Conservation (phyloP, 2,888 invertebrate species). For the Micoletzkya japonica region DNA sequence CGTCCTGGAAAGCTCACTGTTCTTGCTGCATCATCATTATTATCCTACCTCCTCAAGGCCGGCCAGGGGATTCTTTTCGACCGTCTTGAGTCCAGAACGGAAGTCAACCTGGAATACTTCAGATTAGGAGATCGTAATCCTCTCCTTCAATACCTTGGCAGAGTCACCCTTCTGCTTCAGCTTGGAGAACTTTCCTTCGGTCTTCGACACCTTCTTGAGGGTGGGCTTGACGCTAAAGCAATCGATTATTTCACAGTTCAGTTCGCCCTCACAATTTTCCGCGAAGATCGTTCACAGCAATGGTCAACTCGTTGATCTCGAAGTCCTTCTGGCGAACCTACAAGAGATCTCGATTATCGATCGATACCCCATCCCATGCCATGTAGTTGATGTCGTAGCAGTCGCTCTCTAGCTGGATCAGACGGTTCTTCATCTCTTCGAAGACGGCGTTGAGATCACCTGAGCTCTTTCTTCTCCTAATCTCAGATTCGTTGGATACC, state of each 20-base stretch:
- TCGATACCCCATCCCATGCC: constrained; percentile 48
- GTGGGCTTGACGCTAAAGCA: constrained; percentile 63
- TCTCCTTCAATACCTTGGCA: background rate
- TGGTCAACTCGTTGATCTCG: constrained; percentile 98
- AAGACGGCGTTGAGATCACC: constrained; percentile 46
- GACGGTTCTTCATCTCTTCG: constrained; percentile 71
- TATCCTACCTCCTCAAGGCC: constrained; percentile 47
- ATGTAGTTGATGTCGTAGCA: constrained; percentile 98
- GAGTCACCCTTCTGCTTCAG: constrained; percentile 57
- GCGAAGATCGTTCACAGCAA: constrained; percentile 99
- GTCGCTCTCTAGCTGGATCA: constrained; percentile 58
- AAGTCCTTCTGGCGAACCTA: constrained; percentile 85
- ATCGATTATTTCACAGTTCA: too few species aligned
- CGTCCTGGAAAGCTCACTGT: constrained; percentile 25
- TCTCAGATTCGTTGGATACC: background rate
- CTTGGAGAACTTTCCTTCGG: constrained; percentile 81
- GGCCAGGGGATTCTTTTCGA: constrained; percentile 58
- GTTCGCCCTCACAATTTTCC: constrained; percentile 85
- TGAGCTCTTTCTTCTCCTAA: background rate
- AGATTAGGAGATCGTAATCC: background rate
- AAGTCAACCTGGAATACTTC: constrained; percentile 44
- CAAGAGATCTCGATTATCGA: background rate
- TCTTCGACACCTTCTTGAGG: constrained; percentile 98
- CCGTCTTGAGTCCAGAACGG: constrained; percentile 58
- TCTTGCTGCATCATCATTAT: background rate